Evolutionary conservation across 2,797 vertebrate genomes (phyloP).

Genomic region (Sebastes taczanowskii): DNA sequence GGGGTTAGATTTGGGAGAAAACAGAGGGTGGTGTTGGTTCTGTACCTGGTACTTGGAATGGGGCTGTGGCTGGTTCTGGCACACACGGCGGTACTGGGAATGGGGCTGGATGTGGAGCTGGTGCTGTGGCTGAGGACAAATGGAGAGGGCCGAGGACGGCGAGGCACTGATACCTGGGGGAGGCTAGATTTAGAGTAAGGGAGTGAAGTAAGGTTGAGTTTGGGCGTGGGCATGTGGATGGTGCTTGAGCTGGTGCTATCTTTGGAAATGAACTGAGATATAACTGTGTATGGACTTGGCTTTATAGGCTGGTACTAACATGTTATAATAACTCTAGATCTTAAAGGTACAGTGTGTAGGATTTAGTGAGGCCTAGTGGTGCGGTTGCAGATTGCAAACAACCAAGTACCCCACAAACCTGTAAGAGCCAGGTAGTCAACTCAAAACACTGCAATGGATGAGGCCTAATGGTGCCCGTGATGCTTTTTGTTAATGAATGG

Average conservation of each 20-base stretch:
- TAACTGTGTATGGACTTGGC: background rate
- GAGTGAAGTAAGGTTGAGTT: background rate
- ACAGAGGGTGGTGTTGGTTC: slow-evolving; percentile 21
- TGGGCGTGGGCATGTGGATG: background rate
- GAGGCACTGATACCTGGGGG: background rate
- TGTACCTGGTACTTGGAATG: slow-evolving; percentile 5
- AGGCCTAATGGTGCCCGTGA: background rate
- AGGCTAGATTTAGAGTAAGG: background rate
- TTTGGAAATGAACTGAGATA: background rate
- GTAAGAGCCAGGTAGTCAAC: background rate
- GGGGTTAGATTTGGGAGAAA: slow-evolving; percentile 25
- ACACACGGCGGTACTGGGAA: background rate
- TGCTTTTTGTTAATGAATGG: background rate
- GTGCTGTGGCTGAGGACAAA: background rate
- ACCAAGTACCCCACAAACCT: background rate
- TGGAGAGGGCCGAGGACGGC: background rate
- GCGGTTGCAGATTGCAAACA: too few species aligned
- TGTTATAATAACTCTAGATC: slow-evolving; percentile 3
- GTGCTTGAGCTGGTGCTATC: background rate
- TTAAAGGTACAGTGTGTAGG: background rate
- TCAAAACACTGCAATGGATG: background rate
- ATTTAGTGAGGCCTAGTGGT: too few species aligned
- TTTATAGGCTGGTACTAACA: background rate
- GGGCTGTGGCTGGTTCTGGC: background rate
- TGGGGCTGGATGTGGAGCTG: background rate